Evolutionary conservation across 2,888 invertebrate species (phyloP), one percentile per base, ranked within the genome.

Genomic region (Ametastegia equiseti): DNA sequence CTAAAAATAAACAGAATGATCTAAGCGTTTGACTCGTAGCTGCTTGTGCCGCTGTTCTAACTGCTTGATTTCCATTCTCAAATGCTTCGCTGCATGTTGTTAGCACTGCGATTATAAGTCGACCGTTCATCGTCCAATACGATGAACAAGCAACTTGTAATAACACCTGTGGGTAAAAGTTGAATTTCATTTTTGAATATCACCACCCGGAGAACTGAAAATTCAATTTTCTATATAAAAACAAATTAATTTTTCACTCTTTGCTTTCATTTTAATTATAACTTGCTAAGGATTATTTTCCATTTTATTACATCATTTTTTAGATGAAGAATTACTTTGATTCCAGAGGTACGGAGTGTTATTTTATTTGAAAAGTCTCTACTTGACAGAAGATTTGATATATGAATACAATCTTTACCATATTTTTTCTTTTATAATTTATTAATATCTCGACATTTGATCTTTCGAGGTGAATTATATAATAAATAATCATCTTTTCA

Each of bases 21-120:
- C 97, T 93, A 45, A 98, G 92, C 4, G 97, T 96, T 91, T 98
- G 98, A 80, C 97, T 97, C 7, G 98, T 97, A 0, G 98, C 97
- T 1, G 98, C 98, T 87, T 97, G 94, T 0, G 97, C 97, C 0
- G 98, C 97, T 0, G 97, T 97, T 84, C 96, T 94, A 2, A 97
- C 96, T 73, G 96, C 97, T 83, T 96, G 94, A 71, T 96, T 95
- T 5, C 96, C 96, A 84, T 94, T 94, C 83, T 96, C 96, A 91
- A 95, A 96, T 36, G 97, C 97, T 89, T 97, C 97, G 36, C 95
- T 96, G 90, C 97, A 97, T 81, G 97, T 94, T 50, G 97, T 96
- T 81, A 97, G 94, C 82, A 97, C 95, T 91, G 97, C 96, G 89
- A 97, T 97, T 83, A 98, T 97, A 81, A 98, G 93, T 2, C 97